Percentiles rank a stretch among this genome's conserved stretches.
phyloP scores from a whole-genome alignment of 2,113 vertebrate genomes.

The Pomatorhinus ruficollis region DNA sequence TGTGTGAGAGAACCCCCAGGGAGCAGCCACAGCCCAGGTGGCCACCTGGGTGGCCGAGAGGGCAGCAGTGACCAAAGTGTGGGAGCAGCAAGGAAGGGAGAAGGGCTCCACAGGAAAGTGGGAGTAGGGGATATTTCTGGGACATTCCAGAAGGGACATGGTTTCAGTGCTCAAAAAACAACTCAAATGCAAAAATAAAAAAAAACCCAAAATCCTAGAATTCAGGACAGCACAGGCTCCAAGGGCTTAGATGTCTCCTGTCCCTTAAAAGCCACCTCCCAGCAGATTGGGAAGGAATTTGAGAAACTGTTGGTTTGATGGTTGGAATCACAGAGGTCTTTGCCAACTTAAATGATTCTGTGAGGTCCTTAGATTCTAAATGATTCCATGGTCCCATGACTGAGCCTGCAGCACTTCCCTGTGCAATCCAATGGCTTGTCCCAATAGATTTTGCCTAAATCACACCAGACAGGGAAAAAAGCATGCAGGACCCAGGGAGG shows the following conservation, averaged over 20 bases:
- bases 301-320: background rate
- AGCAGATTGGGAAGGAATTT: background rate
- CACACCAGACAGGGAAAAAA: background rate
- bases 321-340: background rate
- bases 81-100: background rate
- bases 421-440: rapidly evolving
- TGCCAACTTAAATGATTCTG: background rate
- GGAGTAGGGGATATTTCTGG: background rate
- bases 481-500: background rate
- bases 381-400: background rate
- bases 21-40: rapidly evolving
- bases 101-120: background rate
- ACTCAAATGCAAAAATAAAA: background rate
- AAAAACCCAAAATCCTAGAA: background rate
- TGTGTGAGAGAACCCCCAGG: rapidly evolving
- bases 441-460: background rate
- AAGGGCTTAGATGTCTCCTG: background rate
- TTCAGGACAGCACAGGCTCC: background rate
- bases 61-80: rapidly evolving
- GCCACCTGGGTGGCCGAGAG: background rate
- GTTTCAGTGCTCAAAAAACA: background rate
- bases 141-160: rapidly evolving
- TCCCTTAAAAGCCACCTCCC: background rate
- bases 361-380: background rate
- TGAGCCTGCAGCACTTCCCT: background rate